Percentiles rank a stretch among this genome's conserved stretches.
These are phyloP conservation scores for Platycnemis pennipes DNA, from an alignment of 2,888 invertebrate species.

Conservation along the genomic window DNA sequence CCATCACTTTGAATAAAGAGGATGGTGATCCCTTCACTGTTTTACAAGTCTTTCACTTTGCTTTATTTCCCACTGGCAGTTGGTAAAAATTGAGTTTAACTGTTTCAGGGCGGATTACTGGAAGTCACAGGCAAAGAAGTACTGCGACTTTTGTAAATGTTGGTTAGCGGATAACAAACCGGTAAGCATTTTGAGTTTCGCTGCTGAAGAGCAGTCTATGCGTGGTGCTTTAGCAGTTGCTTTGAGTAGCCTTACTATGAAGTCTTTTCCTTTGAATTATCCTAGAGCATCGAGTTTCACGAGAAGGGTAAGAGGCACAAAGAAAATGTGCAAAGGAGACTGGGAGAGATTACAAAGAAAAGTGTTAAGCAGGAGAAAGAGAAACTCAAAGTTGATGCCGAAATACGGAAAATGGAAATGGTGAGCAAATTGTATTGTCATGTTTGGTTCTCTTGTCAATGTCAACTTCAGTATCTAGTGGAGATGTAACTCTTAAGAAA, in stretches of 20 bases:
- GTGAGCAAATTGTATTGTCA: conserved; percentile 76
- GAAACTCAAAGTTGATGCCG: conserved; percentile 83
- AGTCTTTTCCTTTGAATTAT: conserved; percentile 71
- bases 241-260: not conserved
- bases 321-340: conserved; percentile 92
- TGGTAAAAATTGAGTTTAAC: conserved; percentile 70
- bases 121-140: conserved; percentile 97
- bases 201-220: too few relatives aligned
- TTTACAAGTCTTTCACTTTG: conserved; percentile 25
- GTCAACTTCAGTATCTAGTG: too few relatives aligned
- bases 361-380: conserved; percentile 90
- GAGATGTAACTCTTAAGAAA: too few relatives aligned
- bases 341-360: conserved; percentile 91
- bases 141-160: conserved; percentile 98
- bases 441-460: not conserved
- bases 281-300: conserved; percentile 95
- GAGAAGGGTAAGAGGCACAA: conserved; percentile 96
- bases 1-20: conserved; percentile 56
- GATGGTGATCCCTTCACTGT: conserved; percentile 60
- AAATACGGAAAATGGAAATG: conserved; percentile 93
- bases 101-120: conserved; percentile 94
- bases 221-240: too few relatives aligned
- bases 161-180: conserved; percentile 99
- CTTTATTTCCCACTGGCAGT: not conserved
- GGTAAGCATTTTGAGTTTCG: conserved; percentile 76